Evolutionary conservation across 1,140 invertebrate genomes (phyloP).

Genomic region (Sitodiplosis mosellana): DNA sequence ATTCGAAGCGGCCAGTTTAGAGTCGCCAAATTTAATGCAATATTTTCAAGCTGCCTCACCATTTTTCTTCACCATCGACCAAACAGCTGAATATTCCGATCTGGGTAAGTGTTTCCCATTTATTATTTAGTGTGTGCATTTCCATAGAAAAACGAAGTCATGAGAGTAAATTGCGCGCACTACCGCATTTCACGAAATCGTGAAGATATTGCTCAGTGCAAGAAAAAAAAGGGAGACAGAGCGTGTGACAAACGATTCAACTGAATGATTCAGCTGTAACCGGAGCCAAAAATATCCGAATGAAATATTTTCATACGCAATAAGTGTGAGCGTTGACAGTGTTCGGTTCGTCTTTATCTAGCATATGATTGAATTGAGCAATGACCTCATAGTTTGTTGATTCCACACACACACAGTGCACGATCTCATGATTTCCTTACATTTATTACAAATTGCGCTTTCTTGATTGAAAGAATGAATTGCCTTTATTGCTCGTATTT

Average conservation of each 20-base stretch:
- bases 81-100: conserved; percentile 16
- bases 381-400: background rate
- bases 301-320: too few species aligned
- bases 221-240: too few species aligned
- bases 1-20: conserved; percentile 14
- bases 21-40: conserved; percentile 14
- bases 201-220: background rate
- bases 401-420: background rate
- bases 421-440: background rate
- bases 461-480: background rate
- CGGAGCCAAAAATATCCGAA: too few species aligned
- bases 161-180: background rate
- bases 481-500: background rate
- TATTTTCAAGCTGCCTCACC: conserved; percentile 17
- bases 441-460: background rate
- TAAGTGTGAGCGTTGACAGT: background rate
- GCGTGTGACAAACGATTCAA: too few species aligned
- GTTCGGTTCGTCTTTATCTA: background rate
- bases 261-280: too few species aligned
- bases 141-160: background rate
- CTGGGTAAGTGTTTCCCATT: background rate
- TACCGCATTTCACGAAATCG: background rate
- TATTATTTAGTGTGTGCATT: background rate
- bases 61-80: conserved; percentile 18
- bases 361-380: background rate